Percentiles rank a stretch among this genome's conserved stretches.
Conservation (phyloP, 2,888 invertebrate species). For the Elysia crispata region DNA sequence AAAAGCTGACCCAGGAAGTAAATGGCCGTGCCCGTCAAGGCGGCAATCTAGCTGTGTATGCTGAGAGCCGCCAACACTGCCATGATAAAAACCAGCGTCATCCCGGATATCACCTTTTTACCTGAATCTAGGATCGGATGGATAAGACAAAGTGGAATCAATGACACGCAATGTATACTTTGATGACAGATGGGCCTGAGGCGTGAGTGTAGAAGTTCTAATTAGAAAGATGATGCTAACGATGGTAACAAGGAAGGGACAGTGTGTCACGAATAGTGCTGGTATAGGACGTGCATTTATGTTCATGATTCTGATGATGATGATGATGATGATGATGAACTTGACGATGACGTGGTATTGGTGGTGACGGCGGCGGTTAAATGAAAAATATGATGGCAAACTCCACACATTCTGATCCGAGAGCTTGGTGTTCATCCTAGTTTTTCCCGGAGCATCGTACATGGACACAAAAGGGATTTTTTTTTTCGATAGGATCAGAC, state of each 20-base stretch:
- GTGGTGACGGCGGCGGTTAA: neutral
- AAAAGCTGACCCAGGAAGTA: too few relatives aligned
- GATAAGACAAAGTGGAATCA: too few relatives aligned
- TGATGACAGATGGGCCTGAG: neutral
- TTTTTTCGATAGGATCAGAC: too few relatives aligned
- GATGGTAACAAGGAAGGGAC: neutral
- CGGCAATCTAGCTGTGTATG: too few relatives aligned
- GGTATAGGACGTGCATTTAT: neutral
- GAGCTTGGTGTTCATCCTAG: neutral
- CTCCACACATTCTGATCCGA: neutral
- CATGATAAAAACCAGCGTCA: too few relatives aligned
- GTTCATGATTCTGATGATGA: constrained; percentile 34
- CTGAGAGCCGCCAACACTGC: too few relatives aligned
- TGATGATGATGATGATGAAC: constrained; percentile 33
- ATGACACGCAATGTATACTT: neutral
- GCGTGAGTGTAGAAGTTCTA: neutral
- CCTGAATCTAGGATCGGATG: too few relatives aligned
- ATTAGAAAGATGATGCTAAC: constrained; percentile 11
- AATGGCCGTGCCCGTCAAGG: too few relatives aligned
- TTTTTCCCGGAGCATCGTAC: too few relatives aligned
- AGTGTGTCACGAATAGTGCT: neutral
- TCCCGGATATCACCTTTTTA: too few relatives aligned
- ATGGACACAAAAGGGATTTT: too few relatives aligned
- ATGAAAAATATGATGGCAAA: neutral
- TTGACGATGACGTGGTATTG: neutral